Conservation (phyloP, 1,140 invertebrate genomes). For the Aphaenogaster floridana region DNA sequence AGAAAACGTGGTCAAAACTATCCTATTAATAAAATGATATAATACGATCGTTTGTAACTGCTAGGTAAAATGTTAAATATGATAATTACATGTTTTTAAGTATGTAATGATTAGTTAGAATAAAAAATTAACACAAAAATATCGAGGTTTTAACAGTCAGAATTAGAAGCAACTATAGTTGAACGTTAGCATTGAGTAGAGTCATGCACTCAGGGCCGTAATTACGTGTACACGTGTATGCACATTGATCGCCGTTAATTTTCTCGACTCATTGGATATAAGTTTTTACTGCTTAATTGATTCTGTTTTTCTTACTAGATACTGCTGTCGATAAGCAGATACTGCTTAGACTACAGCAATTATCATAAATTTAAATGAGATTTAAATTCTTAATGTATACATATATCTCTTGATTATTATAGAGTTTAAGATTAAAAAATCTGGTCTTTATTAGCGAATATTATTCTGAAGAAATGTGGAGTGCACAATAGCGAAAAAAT, state of each 20-base stretch:
- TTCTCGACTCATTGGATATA: conserved; percentile 16
- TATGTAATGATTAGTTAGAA: background rate
- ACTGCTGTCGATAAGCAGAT: background rate
- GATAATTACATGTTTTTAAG: background rate
- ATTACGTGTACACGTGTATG: conserved; percentile 10
- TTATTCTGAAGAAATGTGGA: background rate
- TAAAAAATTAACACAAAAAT: background rate
- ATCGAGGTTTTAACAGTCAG: background rate
- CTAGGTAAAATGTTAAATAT: background rate
- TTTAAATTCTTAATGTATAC: background rate
- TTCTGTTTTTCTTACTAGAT: background rate
- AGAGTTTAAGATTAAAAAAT: background rate
- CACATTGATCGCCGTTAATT: background rate
- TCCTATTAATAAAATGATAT: background rate
- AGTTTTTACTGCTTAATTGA: conserved; percentile 1
- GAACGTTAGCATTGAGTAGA: background rate
- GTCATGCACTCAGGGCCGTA: conserved; percentile 7
- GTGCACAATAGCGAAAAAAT: background rate
- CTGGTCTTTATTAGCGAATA: background rate
- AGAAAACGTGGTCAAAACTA: background rate
- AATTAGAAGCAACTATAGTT: background rate
- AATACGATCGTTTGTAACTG: background rate
- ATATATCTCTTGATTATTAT: background rate
- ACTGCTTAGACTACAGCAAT: background rate
- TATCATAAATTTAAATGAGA: conserved; percentile 30